A percentile compares a stretch with the other conserved stretches of the same genome.
phyloP scores from a whole-genome alignment of 2,888 invertebrate genomes.

The Drosophila rellima region DNA sequence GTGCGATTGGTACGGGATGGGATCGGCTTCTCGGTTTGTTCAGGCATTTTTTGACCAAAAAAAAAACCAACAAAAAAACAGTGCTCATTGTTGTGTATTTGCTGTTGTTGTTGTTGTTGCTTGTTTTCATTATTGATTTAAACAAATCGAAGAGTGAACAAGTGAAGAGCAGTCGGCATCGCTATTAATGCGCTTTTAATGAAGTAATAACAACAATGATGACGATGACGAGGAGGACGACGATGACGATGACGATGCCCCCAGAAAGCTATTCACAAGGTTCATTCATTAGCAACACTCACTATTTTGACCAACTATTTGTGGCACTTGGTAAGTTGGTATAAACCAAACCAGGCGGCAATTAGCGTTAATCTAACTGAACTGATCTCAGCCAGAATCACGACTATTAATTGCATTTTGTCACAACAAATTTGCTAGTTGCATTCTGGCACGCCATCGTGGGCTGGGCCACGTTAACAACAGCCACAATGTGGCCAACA shows the following conservation, averaged over 20 bases:
- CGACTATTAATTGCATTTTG: slow-evolving; percentile 75
- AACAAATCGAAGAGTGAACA: slow-evolving; percentile 74
- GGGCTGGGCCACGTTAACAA: slow-evolving; percentile 26
- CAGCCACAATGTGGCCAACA: slow-evolving; percentile 31
- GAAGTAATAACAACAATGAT: slow-evolving; percentile 73
- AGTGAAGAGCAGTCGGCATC: slow-evolving; percentile 70
- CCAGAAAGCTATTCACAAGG: slow-evolving; percentile 34
- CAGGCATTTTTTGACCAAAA: slow-evolving; percentile 42
- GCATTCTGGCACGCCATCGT: slow-evolving; percentile 71
- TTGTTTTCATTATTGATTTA: slow-evolving; percentile 78
- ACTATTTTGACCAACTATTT: slow-evolving; percentile 24
- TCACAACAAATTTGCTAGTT: slow-evolving; percentile 72
- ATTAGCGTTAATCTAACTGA: slow-evolving; percentile 52
- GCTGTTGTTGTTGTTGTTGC: slow-evolving; percentile 52
- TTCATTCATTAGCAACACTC: slow-evolving; percentile 53
- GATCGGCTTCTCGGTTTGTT: slow-evolving; percentile 60
- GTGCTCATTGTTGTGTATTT: slow-evolving; percentile 37
- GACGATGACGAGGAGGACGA: slow-evolving; percentile 41
- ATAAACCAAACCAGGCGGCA: slow-evolving; percentile 17
- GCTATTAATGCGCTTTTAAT: slow-evolving; percentile 77
- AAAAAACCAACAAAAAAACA: slow-evolving; percentile 14
- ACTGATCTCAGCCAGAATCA: slow-evolving; percentile 47
- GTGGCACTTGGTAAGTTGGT: slow-evolving; percentile 33
- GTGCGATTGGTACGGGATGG: slow-evolving; percentile 53
- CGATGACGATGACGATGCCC: slow-evolving; percentile 16